phyloP scores from a whole-genome alignment of 1,140 invertebrate genomes.

The Acyrthosiphon pisum region DNA sequence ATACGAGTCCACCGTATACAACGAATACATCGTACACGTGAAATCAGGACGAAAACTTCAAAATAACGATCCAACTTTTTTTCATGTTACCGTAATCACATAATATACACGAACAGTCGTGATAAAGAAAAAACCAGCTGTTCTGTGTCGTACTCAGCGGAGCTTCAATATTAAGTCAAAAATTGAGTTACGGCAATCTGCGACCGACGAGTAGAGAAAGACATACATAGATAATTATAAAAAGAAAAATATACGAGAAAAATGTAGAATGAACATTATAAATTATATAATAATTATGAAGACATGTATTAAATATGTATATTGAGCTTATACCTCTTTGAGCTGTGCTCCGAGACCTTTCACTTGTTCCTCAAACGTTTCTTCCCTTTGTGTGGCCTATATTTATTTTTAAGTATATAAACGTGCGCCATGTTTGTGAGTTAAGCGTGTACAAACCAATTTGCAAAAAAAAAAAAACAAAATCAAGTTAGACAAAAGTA shows the following conservation, averaged over 20 bases:
- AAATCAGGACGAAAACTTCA: not conserved
- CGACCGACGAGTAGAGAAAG: not conserved
- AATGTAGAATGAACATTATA: not conserved
- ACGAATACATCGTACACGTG: not conserved
- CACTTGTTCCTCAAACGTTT: conserved; percentile 92
- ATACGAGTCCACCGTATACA: not conserved
- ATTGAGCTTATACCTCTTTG: conserved; percentile 77
- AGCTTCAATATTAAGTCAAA: not conserved
- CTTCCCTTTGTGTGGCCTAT: conserved; percentile 95
- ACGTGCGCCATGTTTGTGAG: conserved; percentile 57
- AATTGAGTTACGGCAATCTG: not conserved
- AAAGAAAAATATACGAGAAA: not conserved
- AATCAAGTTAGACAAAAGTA: conserved; percentile 47
- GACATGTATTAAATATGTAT: not conserved
- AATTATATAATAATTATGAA: not conserved
- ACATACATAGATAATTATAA: not conserved
- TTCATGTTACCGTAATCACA: not conserved
- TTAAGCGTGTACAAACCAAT: conserved; percentile 62
- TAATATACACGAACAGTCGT: not conserved
- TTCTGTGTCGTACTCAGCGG: not conserved
- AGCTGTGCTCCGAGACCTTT: conserved; percentile 90
- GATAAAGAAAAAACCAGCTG: not conserved
- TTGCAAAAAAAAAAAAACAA: conserved; percentile 61
- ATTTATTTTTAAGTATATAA: conserved; percentile 60
- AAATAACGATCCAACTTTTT: not conserved